Evolutionary conservation across 2,888 invertebrate genomes (phyloP).

Genomic region (Tryphoninae sp.): DNA sequence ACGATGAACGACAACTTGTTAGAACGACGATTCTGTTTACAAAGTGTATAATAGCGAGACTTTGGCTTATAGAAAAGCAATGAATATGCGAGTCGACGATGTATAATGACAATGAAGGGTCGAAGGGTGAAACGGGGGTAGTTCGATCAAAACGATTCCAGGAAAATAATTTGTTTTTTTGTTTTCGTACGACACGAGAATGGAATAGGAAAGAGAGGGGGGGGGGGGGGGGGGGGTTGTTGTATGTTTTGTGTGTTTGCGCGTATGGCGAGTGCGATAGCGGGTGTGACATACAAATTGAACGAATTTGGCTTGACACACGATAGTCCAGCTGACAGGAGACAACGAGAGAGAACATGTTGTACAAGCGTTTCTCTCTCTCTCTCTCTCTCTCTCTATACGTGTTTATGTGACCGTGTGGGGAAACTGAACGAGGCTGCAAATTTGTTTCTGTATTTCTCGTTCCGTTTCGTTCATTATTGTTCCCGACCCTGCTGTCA

Average conservation of each 20-base stretch:
- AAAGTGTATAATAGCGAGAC: background rate
- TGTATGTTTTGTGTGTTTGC: constrained; percentile 17
- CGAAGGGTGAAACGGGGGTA: background rate
- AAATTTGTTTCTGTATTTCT: constrained; percentile 50
- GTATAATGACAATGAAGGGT: constrained; percentile 19
- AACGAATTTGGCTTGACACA: constrained; percentile 47
- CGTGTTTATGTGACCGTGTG: background rate
- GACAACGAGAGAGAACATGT: constrained; percentile 27
- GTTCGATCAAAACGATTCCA: constrained; percentile 33
- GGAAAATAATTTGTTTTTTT: constrained; percentile 18
- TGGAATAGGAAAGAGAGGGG: no score
- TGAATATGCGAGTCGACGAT: background rate
- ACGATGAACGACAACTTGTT: background rate
- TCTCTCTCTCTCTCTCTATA: background rate
- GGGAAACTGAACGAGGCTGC: constrained; percentile 35
- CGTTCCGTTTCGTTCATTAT: constrained; percentile 38
- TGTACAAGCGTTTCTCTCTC: background rate
- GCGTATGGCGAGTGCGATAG: constrained; percentile 7
- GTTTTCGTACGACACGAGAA: background rate
- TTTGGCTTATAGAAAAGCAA: background rate
- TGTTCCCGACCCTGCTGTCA: background rate
- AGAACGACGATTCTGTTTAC: background rate
- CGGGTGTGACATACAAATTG: constrained; percentile 49
- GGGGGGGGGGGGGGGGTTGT: background rate
- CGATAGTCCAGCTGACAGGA: background rate